These are phyloP conservation scores for Linnaemya tessellans DNA, from an alignment of 2,888 invertebrate species.

Conservation along the genomic window DNA sequence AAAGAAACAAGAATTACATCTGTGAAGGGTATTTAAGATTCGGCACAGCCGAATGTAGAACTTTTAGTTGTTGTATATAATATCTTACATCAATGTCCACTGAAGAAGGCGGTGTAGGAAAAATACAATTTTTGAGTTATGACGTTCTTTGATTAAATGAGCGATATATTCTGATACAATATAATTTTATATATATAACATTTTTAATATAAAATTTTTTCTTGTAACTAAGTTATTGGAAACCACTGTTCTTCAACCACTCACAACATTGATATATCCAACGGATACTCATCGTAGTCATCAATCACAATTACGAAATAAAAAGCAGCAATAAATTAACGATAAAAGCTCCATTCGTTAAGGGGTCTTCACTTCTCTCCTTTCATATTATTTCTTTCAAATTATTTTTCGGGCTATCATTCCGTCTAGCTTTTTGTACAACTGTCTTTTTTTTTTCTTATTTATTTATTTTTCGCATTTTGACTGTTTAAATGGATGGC, in stretches of 20 bases:
- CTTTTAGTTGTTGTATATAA: too few species aligned
- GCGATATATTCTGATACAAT: too few species aligned
- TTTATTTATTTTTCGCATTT: conserved; percentile 46
- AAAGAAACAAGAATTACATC: too few species aligned
- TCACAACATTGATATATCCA: conserved; percentile 76
- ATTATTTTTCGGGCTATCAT: conserved; percentile 45
- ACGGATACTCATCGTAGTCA: conserved; percentile 76
- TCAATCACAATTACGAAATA: conserved; percentile 83
- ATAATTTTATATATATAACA: too few species aligned
- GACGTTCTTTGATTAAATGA: too few species aligned
- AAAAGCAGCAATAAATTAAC: conserved; percentile 80
- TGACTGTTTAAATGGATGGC: conserved; percentile 62
- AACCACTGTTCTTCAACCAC: conserved; percentile 58
- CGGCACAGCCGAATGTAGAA: too few species aligned
- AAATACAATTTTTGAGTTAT: too few species aligned
- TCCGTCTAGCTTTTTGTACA: conserved; percentile 52
- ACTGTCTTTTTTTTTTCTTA: conserved; percentile 47
- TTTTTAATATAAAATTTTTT: too few species aligned
- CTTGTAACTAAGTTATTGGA: conserved; percentile 14
- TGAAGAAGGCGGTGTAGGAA: too few species aligned
- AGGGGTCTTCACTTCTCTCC: conserved; percentile 55
- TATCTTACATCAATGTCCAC: too few species aligned
- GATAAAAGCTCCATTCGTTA: conserved; percentile 78
- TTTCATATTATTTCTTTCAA: conserved; percentile 61
- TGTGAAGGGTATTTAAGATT: too few species aligned